phyloP scores from a whole-genome alignment of 2,888 invertebrate genomes.

The Pyrrhosoma nymphula region DNA sequence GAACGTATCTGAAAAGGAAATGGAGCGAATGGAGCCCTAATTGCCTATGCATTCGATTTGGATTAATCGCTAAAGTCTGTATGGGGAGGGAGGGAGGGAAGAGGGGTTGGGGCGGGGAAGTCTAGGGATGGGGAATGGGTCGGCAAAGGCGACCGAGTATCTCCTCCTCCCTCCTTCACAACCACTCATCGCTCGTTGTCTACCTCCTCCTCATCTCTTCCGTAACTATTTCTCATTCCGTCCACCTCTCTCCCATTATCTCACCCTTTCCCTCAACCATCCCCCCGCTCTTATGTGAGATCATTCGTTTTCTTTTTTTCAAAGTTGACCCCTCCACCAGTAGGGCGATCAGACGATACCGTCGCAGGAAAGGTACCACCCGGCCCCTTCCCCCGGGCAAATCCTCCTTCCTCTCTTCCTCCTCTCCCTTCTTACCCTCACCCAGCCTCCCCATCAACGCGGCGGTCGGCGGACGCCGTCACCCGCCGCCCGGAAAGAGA shows the following conservation, averaged over 20 bases:
- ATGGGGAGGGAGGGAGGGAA: no score
- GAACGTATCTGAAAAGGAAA: conserved; percentile 14
- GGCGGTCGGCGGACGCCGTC: not conserved
- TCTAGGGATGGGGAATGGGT: not conserved
- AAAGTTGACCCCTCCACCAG: no score
- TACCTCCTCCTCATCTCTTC: not conserved
- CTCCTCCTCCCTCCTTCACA: not conserved
- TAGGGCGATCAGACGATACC: not conserved
- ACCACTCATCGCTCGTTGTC: no score
- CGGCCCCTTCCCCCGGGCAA: no score
- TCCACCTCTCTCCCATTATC: not conserved
- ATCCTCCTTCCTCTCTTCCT: no score
- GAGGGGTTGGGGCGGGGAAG: not conserved
- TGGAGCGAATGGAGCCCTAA: conserved; percentile 2
- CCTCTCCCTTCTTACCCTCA: not conserved
- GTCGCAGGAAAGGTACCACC: not conserved
- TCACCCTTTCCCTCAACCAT: not conserved
- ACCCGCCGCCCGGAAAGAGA: conserved; percentile 16
- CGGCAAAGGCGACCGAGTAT: no score
- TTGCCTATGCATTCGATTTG: conserved; percentile 27
- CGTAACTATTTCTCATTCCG: not conserved
- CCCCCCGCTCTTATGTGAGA: no score
- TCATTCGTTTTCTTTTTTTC: no score
- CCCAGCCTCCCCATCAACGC: not conserved
- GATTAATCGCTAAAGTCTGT: not conserved